Base-by-base conservation (phyloP, 2,888 invertebrate species). In the Amphipoea lucens region DNA sequence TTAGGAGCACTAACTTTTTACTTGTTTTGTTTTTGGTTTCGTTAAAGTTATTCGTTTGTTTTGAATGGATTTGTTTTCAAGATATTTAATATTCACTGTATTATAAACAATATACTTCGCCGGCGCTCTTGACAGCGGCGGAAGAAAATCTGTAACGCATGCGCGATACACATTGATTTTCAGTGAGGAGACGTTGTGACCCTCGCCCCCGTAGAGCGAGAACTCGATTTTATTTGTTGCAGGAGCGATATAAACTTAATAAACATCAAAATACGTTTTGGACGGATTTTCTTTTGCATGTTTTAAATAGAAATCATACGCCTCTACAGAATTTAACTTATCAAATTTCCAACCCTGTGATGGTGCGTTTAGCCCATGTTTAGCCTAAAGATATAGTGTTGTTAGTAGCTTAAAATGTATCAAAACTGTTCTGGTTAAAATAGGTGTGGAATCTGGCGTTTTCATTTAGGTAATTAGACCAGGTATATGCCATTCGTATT, bases 161-260 rank as follows among this genome's bases (percentile, higher is more conserved):
- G 96, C 96, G 96, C 89, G 92, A 40, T 84, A 62, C 66, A 62
- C 93, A 96, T 96, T 93, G 96, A 96, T 96, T 96, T 95, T 95
- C 93, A 95, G 93, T 91, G 94, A 90, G 88, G 93, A 88, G 89
- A 88, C 86, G 67, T 73, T 17, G 23, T 40, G 42, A 54, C 60
- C 57, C 63, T 74, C 51, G 12, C 29, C 57, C 14, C 36, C 7
- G 23, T 29, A 23, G 23, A 45, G 48, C 29, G n/a, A 72, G 71
- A 40, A 73, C 36, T 66, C 74, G 42, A 73, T 72, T 69, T 57
- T 75, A 77, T 69, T 51, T 75, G 69, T 75, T 14, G 66, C 17
- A 29, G 51, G 23, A 42, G 42, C 42, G 20, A 69, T 9, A 20
- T 11, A 68, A 12, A 51, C 9, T 40, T 62, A 73, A 29, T 76